phyloP scores from a whole-genome alignment of 2,113 vertebrate species.

The Rissa tridactyla region DNA sequence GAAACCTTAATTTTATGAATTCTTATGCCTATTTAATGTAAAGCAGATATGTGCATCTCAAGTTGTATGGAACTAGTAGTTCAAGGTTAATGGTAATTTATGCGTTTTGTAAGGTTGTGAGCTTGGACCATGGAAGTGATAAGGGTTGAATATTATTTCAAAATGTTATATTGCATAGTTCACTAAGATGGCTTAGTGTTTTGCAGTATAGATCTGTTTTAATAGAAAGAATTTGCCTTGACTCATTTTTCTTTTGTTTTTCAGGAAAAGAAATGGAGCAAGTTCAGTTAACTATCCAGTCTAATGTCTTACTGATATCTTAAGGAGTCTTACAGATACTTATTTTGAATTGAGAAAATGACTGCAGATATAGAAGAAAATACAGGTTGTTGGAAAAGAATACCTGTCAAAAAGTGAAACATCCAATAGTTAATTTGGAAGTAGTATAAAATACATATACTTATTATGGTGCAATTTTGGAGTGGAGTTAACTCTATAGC shows the following conservation, averaged over 20 bases:
- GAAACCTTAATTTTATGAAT: neutral
- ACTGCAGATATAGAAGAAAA: constrained; percentile 73
- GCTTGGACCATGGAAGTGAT: constrained; percentile 36
- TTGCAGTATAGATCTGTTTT: neutral
- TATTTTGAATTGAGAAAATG: constrained; percentile 79
- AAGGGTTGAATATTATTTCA: constrained; percentile 33
- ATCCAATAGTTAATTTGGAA: constrained; percentile 51
- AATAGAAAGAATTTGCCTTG: constrained; percentile 19
- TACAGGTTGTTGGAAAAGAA: constrained; percentile 69
- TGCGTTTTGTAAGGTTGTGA: neutral
- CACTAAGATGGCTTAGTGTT: constrained; percentile 18
- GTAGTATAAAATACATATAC: constrained; percentile 74
- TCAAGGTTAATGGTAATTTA: neutral
- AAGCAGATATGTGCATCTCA: neutral
- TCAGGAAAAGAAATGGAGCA: constrained; percentile 84
- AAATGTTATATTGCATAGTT: constrained; percentile 20
- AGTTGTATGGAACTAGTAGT: neutral
- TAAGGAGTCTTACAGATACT: constrained; percentile 71
- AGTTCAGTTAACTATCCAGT: constrained; percentile 71
- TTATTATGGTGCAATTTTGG: constrained; percentile 83
- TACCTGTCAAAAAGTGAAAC: constrained; percentile 70
- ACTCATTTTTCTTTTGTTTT: constrained; percentile 32
- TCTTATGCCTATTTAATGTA: neutral
- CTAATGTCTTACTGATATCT: constrained; percentile 77
- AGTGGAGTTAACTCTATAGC: constrained; percentile 78